Evolutionary conservation across 2,797 vertebrate species (phyloP), one percentile per base, ranked within the genome.

Genomic region (Acropternis orthonyx): DNA sequence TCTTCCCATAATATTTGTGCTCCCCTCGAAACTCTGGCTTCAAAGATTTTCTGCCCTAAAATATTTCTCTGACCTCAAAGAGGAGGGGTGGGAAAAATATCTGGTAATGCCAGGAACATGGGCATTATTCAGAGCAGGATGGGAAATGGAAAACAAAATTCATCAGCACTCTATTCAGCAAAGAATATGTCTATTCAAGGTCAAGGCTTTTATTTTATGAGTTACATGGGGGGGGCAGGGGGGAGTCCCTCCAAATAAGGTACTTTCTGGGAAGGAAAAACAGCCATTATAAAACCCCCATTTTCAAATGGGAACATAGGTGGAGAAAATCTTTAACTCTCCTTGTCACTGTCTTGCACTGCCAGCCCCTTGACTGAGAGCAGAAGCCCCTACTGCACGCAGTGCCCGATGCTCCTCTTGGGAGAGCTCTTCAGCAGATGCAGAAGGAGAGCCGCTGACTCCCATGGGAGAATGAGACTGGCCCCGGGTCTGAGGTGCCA

Each of bases 401-500:
- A 15, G 37, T 7, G 44, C 34, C 48, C 32, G 5, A 4, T 1
- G 36, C 39, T 16, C 26, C 61, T 61, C 34, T 61, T 55, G 2
- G 0, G 0, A 13, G 23, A 59, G 22, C 32, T 12, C 23, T 32
- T 36, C 22, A 30, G 44, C 18, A 71, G 49, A 5, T 5, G 15
- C 48, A 56, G 27, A 20, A 74, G 24, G 15, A 74, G 20, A 36
- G 18, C 32, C 3, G 2, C 69, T 52, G 62, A 28, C 14, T 26
- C 22, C 32, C 28, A 12, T 0, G 8, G 51, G 43, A 92, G 34
- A 41, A 46, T 0, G 2, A 61, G n/a, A 10, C 12, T 6, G 2
- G 26, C 23, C n/a, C 4, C 0, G 2, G 27, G 16, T 13, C 49
- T 65, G 34, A 9, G 3, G 21, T 32, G 17, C 39, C 1, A 2